These are phyloP conservation scores for Epirrhoe tristata DNA, from an alignment of 2,888 invertebrate genomes.

Conservation along the genomic window DNA sequence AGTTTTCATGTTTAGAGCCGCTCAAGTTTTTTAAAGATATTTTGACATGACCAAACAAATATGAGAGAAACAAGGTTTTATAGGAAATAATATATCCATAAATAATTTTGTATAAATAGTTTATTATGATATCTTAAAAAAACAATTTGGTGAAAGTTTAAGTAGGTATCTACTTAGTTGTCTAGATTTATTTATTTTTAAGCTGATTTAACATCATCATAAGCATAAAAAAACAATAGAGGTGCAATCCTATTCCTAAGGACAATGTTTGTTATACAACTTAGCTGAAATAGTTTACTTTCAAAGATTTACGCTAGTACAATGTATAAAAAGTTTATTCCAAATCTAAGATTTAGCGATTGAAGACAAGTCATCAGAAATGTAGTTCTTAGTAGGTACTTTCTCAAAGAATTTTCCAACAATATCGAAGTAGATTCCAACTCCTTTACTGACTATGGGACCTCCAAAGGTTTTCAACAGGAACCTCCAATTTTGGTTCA, in stretches of 20 bases:
- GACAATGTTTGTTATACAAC: too few species aligned
- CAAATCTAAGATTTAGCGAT: conserved; percentile 33
- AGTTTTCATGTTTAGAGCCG: neutral
- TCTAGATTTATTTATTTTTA: too few species aligned
- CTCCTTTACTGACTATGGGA: conserved; percentile 50
- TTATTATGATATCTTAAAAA: too few species aligned
- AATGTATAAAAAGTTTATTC: neutral
- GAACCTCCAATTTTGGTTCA: conserved; percentile 56
- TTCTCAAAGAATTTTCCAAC: conserved; percentile 39
- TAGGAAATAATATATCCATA: neutral
- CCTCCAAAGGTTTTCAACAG: conserved; percentile 50
- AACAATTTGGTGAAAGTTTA: too few species aligned
- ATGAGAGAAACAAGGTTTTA: neutral
- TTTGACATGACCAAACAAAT: neutral
- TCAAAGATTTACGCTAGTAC: too few species aligned
- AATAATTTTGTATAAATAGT: neutral
- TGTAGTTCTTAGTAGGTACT: conserved; percentile 45
- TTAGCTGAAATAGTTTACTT: too few species aligned
- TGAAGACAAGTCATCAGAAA: conserved; percentile 44
- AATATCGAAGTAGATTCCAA: conserved; percentile 42
- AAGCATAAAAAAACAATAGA: too few species aligned
- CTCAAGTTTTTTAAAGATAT: neutral
- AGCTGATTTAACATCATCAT: too few species aligned
- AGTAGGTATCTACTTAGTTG: too few species aligned
- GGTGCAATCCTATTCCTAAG: too few species aligned